Evolutionary conservation across 2,888 invertebrate genomes (phyloP), one percentile per base, ranked within the genome.

Genomic region (Fragum whitleyi): DNA sequence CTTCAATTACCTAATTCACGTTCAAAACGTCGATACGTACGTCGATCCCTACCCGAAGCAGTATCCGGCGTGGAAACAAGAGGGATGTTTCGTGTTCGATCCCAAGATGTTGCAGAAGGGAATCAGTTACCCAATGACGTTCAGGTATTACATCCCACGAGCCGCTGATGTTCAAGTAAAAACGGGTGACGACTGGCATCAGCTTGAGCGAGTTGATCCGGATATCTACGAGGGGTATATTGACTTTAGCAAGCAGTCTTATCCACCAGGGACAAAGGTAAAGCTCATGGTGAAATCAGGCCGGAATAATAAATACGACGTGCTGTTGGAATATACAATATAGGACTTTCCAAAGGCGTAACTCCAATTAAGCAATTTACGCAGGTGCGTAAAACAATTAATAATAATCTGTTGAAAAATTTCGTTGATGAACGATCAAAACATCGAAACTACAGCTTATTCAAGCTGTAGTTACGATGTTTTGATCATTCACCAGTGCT

Each of bases 41-140:
- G 88, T 87, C 1, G 81, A 86, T 21, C 79, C 90, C 0, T 90
- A 87, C 73, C 92, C 92, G 7, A 91, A 92, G 67, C 91, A 91
- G 78, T 91, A 91, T 75, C 91, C 90, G 9, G 70, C 83, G 7
- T 92, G 91, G 91, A 91, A 90, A 67, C 88, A 88, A 42, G 88
- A 90, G 42, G 87, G 89, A 0, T 90, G 92, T 39, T 92, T 87
- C 69, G 82, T 91, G 28, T 88, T 82, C 59, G 91, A 91, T 42
- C 91, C 92, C 0, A 81, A 88, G 51, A 87, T 85, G 80, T 68
- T 92, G n/a, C 85, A 90, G 70, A 86, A 84, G 28, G 89, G 89
- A 0, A 81, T 79, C 51, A 77, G 86, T 1, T 89, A 87, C 32
- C 83, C 83, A 0, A 87, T 92, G 1, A 84, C 83, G 26, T 92